Evolutionary conservation across 2,113 vertebrate species (phyloP).

Genomic region (Phycodurus eques): DNA sequence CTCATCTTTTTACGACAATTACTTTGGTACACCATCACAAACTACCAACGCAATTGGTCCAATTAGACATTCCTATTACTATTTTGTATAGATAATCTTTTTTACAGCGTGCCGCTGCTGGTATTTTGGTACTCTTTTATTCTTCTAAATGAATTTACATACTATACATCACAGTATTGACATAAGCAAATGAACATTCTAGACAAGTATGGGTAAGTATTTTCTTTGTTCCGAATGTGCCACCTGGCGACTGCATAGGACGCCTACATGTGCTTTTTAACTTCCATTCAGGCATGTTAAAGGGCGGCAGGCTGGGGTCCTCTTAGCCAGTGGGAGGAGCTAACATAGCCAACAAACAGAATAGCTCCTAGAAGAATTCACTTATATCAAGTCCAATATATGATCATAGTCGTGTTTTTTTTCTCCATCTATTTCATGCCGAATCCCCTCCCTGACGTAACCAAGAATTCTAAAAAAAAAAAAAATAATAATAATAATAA

Average conservation of each 20-base stretch:
- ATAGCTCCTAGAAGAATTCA: background rate
- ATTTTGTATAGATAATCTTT: background rate
- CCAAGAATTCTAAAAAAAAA: too few species aligned
- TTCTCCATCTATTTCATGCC: background rate
- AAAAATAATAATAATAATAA: too few species aligned
- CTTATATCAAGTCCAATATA: background rate
- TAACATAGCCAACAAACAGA: background rate
- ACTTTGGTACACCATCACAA: background rate
- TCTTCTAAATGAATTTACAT: background rate
- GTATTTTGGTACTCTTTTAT: background rate
- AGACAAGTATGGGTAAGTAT: background rate
- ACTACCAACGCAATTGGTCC: background rate
- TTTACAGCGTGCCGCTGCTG: background rate
- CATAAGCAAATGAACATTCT: too few species aligned
- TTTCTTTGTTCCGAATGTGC: conserved; percentile 6
- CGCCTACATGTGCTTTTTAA: background rate
- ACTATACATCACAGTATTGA: background rate
- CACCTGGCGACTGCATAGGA: conserved; percentile 27
- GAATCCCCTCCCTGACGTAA: background rate
- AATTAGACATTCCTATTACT: background rate
- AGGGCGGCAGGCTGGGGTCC: conserved; percentile 37
- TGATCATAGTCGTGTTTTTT: background rate
- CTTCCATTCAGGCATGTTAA: conserved; percentile 56
- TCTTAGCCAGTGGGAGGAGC: background rate
- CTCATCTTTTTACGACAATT: background rate